Conservation (phyloP, 2,113 vertebrate species). For the Corythaeola cristata region DNA sequence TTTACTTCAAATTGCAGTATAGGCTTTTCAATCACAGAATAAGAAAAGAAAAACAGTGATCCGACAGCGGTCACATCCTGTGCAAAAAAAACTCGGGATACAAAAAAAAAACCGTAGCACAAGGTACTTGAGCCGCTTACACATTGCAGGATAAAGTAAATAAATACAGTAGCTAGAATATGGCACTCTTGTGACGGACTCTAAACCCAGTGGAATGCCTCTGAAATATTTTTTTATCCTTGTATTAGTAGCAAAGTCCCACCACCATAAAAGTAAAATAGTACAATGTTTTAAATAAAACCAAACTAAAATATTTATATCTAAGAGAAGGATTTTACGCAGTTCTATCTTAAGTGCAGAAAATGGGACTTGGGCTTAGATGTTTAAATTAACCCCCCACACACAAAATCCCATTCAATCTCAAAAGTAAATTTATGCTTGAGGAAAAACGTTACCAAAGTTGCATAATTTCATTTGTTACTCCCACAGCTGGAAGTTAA, state of each 20-base stretch:
- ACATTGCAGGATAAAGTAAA: conserved; percentile 73
- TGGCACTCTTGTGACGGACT: conserved; percentile 72
- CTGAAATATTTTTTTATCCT: conserved; percentile 67
- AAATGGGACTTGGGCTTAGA: conserved; percentile 66
- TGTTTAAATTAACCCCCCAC: conserved; percentile 61
- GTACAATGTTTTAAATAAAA: conserved; percentile 80
- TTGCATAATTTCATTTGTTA: conserved; percentile 81
- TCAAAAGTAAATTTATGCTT: conserved; percentile 72
- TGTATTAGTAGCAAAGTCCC: conserved; percentile 81
- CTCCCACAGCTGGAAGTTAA: conserved; percentile 73
- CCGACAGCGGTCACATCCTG: conserved; percentile 79
- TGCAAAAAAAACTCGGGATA: conserved; percentile 70
- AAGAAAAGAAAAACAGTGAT: conserved; percentile 76
- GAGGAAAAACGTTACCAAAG: conserved; percentile 76
- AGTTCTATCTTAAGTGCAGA: conserved; percentile 75
- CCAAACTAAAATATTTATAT: conserved; percentile 77
- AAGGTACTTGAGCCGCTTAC: conserved; percentile 69
- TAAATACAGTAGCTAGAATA: conserved; percentile 78
- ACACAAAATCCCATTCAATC: conserved; percentile 54
- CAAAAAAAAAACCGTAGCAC: conserved; percentile 69
- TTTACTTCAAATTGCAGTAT: conserved; percentile 82
- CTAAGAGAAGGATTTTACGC: conserved; percentile 76
- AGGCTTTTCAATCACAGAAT: conserved; percentile 81
- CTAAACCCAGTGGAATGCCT: conserved; percentile 77
- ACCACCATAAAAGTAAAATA: conserved; percentile 76